phyloP scores from a whole-genome alignment of 2,888 invertebrate species.

The Caenorhabditis sinica region DNA sequence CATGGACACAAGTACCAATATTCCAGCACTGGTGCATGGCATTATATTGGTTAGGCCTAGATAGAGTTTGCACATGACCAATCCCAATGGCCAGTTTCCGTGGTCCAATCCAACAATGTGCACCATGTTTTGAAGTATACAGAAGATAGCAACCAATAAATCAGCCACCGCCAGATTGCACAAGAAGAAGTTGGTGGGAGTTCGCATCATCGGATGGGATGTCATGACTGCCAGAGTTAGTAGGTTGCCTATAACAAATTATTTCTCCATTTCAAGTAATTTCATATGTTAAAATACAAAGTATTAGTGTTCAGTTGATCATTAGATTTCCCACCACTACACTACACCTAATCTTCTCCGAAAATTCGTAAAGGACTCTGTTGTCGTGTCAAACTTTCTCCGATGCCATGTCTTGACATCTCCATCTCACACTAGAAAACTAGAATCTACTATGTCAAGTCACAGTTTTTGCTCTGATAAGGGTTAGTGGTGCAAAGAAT shows the following conservation, averaged over 20 bases:
- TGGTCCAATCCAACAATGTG: conserved; percentile 88
- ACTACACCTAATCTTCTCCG: background rate
- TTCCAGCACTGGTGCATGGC: conserved; percentile 91
- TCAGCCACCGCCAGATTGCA: conserved; percentile 94
- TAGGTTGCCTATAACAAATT: background rate
- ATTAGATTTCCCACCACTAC: background rate
- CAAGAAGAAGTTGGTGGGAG: conserved; percentile 94
- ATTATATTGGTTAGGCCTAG: conserved; percentile 92
- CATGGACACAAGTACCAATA: conserved; percentile 91
- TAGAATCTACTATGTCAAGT: conserved; percentile 46
- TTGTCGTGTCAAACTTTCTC: background rate
- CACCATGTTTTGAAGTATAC: conserved; percentile 92
- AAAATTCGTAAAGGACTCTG: background rate
- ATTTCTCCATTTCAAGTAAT: background rate
- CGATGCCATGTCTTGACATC: background rate
- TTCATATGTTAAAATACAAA: background rate
- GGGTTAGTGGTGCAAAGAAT: conserved; percentile 55
- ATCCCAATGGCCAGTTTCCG: conserved; percentile 86
- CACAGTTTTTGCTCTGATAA: conserved; percentile 18
- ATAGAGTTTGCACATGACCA: conserved; percentile 93
- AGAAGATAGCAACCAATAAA: conserved; percentile 94
- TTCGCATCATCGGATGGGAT: conserved; percentile 90
- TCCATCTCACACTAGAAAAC: conserved; percentile 17
- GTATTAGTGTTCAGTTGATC: too few relatives aligned
- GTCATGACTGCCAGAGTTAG: conserved; percentile 91